Evolutionary conservation across 2,797 vertebrate species (phyloP), one percentile per base, ranked within the genome.

Genomic region (Argentina silus): DNA sequence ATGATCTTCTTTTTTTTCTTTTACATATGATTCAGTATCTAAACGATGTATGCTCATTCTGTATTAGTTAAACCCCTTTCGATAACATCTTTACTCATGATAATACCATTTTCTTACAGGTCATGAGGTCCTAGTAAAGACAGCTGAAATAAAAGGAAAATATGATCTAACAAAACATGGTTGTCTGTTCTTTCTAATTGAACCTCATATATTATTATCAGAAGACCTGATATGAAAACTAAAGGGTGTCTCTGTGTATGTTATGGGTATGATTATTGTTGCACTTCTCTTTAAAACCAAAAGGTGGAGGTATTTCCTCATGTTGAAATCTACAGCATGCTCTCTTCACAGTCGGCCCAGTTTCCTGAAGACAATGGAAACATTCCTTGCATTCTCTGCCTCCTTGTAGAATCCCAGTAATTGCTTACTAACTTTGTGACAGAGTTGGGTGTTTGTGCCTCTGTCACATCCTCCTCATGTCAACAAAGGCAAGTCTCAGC

Each of bases 281-380:
- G 81, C 71, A 83, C 79, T 84, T 85, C 59, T 75, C 42, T 3
- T 63, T 63, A 62, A 8, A 23, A 19, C 80, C 87, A 86, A 15
- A 77, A 0, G 84, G 69, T 69, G 87, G 82, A 59, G 8, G 36
- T 15, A 74, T 27, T 76, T 67, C 12, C 9, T 51, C 63, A 70
- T 67, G 14, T 74, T 78, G 36, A 11, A 68, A n/a, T 15, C 5
- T 23, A 56, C 9, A 19, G 1, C 12, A 5, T 2, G 1, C 27
- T 5, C 10, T 60, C 19, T 27, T 60, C 57, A 56, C 7, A 56
- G 14, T 8, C 53, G 8, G 53, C 17, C 15, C n/a, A n/a, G 12
- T 56, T 17, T 60, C 57, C 57, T 23, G 6, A 7, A 23, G 23
- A 19, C 43, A 43, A 14, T 81, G 27, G 56, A 19, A 59, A 59